Percentiles rank a stretch among this genome's conserved stretches.
phyloP scores from a whole-genome alignment of 2,888 invertebrate genomes.

The Leucophora obtusa region DNA sequence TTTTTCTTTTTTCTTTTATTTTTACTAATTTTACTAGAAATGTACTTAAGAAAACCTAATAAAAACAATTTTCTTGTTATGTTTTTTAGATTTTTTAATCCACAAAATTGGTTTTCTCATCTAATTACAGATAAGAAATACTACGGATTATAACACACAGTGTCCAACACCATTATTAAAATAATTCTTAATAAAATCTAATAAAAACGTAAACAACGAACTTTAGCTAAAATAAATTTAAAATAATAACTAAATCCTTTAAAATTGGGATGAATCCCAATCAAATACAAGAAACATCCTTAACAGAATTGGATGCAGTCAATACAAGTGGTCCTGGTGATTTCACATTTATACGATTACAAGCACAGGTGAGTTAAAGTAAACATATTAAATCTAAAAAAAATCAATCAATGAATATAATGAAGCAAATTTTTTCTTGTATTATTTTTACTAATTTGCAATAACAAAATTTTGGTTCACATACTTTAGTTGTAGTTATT shows the following conservation, averaged over 20 bases:
- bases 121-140: not conserved
- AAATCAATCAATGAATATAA: too few species aligned
- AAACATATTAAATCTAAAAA: too few species aligned
- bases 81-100: not conserved
- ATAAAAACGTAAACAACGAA: constrained; percentile 20
- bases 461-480: too few species aligned
- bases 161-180: not conserved
- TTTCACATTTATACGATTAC: constrained; percentile 67
- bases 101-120: not conserved
- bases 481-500: too few species aligned
- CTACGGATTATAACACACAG: not conserved
- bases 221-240: constrained; percentile 23
- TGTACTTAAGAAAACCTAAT: too few species aligned
- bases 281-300: constrained; percentile 75
- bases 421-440: too few species aligned
- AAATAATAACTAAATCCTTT: constrained; percentile 45
- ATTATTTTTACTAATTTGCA: too few species aligned
- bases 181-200: not conserved
- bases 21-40: too few species aligned
- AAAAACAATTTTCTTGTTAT: too few species aligned
- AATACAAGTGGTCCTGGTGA: constrained; percentile 50
- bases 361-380: constrained; percentile 69
- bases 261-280: constrained; percentile 76
- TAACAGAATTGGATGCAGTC: constrained; percentile 77
- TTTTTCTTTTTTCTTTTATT: too few species aligned